Evolutionary conservation across 1,140 invertebrate genomes (phyloP).

Genomic region (Aphidius ervi): DNA sequence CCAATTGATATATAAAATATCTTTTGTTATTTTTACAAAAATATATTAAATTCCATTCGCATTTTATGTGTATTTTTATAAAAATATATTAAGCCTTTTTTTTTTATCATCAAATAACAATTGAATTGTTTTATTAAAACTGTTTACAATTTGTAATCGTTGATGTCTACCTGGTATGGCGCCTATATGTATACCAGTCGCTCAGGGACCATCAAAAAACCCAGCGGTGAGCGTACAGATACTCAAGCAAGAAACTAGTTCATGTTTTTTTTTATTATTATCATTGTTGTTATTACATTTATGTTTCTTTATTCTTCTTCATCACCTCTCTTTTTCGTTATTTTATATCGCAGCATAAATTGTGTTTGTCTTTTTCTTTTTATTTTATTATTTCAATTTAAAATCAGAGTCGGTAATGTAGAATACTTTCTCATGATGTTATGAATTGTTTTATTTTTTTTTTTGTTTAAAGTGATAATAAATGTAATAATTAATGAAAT

Average conservation of each 20-base stretch:
- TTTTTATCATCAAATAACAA: neutral
- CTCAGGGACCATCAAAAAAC: conserved; percentile 30
- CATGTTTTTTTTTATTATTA: conserved; percentile 8
- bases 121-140: conserved; percentile 7
- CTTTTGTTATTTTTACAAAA: too few relatives aligned
- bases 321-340: neutral
- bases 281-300: neutral
- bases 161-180: conserved; percentile 33
- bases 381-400: too few relatives aligned
- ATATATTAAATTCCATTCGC: too few relatives aligned
- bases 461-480: too few relatives aligned
- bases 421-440: too few relatives aligned
- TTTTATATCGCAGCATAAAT: neutral
- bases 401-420: too few relatives aligned
- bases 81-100: neutral
- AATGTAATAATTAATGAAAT: too few relatives aligned
- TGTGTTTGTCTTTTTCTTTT: too few relatives aligned
- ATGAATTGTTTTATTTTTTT: too few relatives aligned
- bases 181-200: conserved; percentile 26
- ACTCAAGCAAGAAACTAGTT: conserved; percentile 22
- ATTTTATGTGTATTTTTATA: too few relatives aligned
- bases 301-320: conserved; percentile 3
- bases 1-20: neutral
- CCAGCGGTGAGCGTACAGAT: conserved; percentile 10
- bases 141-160: conserved; percentile 48